Base-by-base conservation (phyloP, 2,797 vertebrate genomes). In the Myotis vivesi region DNA sequence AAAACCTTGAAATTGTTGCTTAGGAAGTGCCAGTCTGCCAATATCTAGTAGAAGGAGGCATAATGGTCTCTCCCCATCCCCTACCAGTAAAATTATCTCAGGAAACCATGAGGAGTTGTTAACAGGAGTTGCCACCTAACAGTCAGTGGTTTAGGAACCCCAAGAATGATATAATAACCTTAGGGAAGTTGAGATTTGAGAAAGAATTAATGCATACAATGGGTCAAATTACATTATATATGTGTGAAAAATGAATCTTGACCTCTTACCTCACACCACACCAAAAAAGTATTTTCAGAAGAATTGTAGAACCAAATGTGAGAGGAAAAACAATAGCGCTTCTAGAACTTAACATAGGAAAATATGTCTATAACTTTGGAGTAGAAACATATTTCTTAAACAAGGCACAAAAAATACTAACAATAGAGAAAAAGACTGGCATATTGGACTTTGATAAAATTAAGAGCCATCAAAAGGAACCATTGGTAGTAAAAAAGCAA, bases 121-220 rank as follows among this genome's bases (percentile, higher is more conserved):
- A n/a, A 17, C 3, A 88, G 49, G 81, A 28, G 16, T 7, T 92
- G 33, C 30, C 12, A 66, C 66, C 49, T 89, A 62, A 46, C 0
- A 86, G 5, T 64, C 59, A 76, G 53, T 19, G 2, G n/a, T 44
- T 86, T n/a, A 41, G 22, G 23, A 44, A 59, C 22, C 51, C 86
- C n/a, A 73, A 94, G n/a, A 49, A 55, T 46, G 10, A 81, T 30
- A 75, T 12, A 69, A 77, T 80, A 55, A 73, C 23, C 3, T 80
- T 59, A 80, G 10, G 66, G 13, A 90, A 94, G 28, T 68, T 49
- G 33, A 80, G 68, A 73, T 33, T 59, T 81, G 62, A 82, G n/a
- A 84, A 89, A 80, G 49, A 69, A 75, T 80, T 83, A 59, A 84
- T 95, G 15, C 41, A 13, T 68, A 79, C 83, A 66, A 72, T 83